A percentile compares a stretch with the other conserved stretches of the same genome.
Evolutionary conservation across 2,113 vertebrate species (phyloP).

Genomic region (Hyaena hyaena): DNA sequence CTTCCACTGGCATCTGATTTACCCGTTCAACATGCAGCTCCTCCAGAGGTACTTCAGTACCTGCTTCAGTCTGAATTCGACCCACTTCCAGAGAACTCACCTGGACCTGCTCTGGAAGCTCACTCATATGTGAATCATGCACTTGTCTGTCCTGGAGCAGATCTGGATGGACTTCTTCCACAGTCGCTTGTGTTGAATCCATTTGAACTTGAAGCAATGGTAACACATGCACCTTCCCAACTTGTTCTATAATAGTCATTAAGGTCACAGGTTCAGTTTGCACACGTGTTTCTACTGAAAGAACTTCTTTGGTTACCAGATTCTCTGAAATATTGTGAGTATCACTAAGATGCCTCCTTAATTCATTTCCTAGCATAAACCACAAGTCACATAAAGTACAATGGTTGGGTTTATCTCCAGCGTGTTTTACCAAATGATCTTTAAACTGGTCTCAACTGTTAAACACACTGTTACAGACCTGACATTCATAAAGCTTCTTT

Average conservation of each 20-base stretch:
- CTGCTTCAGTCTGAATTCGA: conserved; percentile 90
- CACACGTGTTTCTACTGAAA: conserved; percentile 87
- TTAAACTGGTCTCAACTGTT: conserved; percentile 99
- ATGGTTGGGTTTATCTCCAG: conserved; percentile 97
- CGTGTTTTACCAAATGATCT: conserved; percentile 97
- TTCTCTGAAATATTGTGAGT: conserved; percentile 90
- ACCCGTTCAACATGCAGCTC: conserved; percentile 88
- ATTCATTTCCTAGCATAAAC: conserved; percentile 96
- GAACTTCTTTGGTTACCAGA: conserved; percentile 85
- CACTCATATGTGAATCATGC: conserved; percentile 84
- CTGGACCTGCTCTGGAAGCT: conserved; percentile 90
- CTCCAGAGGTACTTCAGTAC: conserved; percentile 89
- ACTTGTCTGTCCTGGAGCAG: conserved; percentile 89
- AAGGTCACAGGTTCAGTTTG: conserved; percentile 87
- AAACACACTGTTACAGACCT: conserved; percentile 98
- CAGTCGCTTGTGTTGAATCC: conserved; percentile 90
- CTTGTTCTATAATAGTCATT: conserved; percentile 91
- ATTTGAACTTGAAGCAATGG: conserved; percentile 91
- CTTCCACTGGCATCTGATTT: conserved; percentile 90
- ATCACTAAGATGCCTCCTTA: conserved; percentile 92
- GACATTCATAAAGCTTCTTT: conserved; percentile 98
- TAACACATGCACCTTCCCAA: conserved; percentile 93
- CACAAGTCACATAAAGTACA: conserved; percentile 97
- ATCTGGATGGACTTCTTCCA: conserved; percentile 91
- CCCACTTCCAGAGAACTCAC: conserved; percentile 89